Base-by-base conservation (phyloP, 1,140 invertebrate genomes). In the Drosophila lini region DNA sequence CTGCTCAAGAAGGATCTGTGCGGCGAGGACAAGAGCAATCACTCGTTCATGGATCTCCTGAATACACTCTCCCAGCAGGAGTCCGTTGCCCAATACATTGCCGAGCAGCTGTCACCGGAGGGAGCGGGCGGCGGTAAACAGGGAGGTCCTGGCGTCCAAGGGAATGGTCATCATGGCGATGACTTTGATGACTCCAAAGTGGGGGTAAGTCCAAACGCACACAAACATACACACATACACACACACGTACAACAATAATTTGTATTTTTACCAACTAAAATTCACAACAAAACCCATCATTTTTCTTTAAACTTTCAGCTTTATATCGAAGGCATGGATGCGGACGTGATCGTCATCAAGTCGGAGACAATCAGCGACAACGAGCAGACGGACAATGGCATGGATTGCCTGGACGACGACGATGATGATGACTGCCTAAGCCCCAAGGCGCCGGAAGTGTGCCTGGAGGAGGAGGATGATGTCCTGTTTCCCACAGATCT, bases 361-460 rank as follows among this genome's bases (percentile, higher is more conserved):
- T 91, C 91, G 42, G 91, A 92, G 60, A 92, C 90, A 10, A 82
- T 92, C 1, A 92, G 91, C 61, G 91, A 92, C 44, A 91, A 92
- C 53, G 91, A 92, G 42, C 91, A 92, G 55, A 86, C 83, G 8
- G 85, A 90, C 57, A 83, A 82, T 25, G 89, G 89, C 19, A 84
- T 89, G 68, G 80, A 85, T 31, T 82, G 90, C 45, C 57, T 88
- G 70, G 90, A 91, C 13, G 91, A 92, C 47, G 90, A 91, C 15
- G 90, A 91, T 9, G 89, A 91, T 41, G 91, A 92, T 40, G 91
- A 92, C 52, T 91, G 91, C 9, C 52, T 80, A 22, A 92, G 91
- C 22, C 78, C 81, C 28, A 92, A 92, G 57, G 91, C 82, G 40
- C 91, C 91, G 0, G 91, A 92, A 31, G 91, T 92, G 5, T 92